Evolutionary conservation across 2,888 invertebrate genomes (phyloP).

Genomic region (Alloplasta piceator): DNA sequence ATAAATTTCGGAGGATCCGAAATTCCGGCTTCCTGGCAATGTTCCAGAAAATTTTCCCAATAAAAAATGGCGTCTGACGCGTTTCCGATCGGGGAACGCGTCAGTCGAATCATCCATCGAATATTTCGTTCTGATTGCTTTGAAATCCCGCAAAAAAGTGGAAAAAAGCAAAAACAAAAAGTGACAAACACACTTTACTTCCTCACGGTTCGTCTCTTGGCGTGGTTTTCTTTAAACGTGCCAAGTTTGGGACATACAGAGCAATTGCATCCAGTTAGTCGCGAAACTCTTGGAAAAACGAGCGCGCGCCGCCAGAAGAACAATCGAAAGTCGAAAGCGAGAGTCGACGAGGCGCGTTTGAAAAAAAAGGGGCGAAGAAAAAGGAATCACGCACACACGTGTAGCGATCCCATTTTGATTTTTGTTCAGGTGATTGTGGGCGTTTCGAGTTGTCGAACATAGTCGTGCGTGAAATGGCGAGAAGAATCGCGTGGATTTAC

Average conservation of each 20-base stretch:
- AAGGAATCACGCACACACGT: conserved; percentile 12
- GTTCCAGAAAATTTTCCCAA: conserved; percentile 9
- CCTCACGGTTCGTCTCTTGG: not conserved
- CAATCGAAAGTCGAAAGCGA: conserved; percentile 67
- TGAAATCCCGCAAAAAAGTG: not conserved
- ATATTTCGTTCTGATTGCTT: not conserved
- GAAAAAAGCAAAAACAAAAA: not conserved
- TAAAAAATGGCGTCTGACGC: not conserved
- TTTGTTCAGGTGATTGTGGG: conserved; percentile 36
- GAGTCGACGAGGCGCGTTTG: conserved; percentile 47
- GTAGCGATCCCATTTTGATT: conserved; percentile 34
- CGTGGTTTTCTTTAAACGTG: not conserved
- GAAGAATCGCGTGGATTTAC: conserved; percentile 48
- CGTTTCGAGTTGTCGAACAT: conserved; percentile 39
- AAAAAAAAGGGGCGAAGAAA: not conserved
- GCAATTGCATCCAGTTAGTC: not conserved
- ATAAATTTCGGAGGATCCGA: conserved; percentile 6
- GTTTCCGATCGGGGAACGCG: not conserved
- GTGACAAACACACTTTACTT: not conserved
- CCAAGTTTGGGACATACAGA: conserved; percentile 11
- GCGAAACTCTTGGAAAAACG: conserved; percentile 5
- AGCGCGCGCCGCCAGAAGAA: conserved; percentile 19
- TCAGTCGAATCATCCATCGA: not conserved
- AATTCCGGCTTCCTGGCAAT: conserved; percentile 14
- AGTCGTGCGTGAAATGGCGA: conserved; percentile 54